Conservation (phyloP, 2,888 invertebrate species). For the Lymantria dispar region DNA sequence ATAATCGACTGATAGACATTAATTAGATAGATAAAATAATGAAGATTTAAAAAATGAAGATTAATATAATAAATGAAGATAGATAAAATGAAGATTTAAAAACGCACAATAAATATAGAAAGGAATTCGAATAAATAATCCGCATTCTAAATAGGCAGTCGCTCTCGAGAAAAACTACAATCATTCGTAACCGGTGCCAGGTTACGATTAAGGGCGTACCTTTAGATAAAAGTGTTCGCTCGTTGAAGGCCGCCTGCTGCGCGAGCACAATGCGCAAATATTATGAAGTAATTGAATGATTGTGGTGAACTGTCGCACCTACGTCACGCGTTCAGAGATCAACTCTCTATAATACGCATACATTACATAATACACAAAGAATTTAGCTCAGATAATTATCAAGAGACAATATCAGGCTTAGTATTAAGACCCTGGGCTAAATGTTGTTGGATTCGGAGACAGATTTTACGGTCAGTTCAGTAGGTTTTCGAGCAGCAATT, state of each 20-base stretch:
- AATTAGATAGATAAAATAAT: too few relatives aligned
- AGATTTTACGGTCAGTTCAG: too few relatives aligned
- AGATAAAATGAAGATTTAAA: too few relatives aligned
- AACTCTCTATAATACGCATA: constrained; percentile 11
- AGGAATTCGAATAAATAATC: neutral
- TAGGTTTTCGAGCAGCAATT: too few relatives aligned
- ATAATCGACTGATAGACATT: too few relatives aligned
- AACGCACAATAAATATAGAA: too few relatives aligned
- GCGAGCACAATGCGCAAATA: constrained; percentile 33
- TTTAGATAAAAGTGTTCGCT: constrained; percentile 39
- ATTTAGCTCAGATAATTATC: neutral
- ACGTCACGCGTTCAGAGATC: constrained; percentile 17
- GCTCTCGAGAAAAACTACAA: constrained; percentile 15
- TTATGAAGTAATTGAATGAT: constrained; percentile 28
- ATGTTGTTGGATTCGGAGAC: too few relatives aligned
- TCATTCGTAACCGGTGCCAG: constrained; percentile 6
- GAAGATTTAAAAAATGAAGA: too few relatives aligned
- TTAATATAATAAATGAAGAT: too few relatives aligned
- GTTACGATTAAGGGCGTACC: constrained; percentile 36
- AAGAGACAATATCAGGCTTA: neutral
- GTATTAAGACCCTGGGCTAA: neutral
- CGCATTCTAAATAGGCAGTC: constrained; percentile 11
- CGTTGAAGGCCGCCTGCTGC: constrained; percentile 35
- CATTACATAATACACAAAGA: neutral
- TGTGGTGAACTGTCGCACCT: constrained; percentile 28